Evolutionary conservation across 92 coral and sea anemone species (phyloP).

Genomic region (Epizoanthus ramosus): DNA sequence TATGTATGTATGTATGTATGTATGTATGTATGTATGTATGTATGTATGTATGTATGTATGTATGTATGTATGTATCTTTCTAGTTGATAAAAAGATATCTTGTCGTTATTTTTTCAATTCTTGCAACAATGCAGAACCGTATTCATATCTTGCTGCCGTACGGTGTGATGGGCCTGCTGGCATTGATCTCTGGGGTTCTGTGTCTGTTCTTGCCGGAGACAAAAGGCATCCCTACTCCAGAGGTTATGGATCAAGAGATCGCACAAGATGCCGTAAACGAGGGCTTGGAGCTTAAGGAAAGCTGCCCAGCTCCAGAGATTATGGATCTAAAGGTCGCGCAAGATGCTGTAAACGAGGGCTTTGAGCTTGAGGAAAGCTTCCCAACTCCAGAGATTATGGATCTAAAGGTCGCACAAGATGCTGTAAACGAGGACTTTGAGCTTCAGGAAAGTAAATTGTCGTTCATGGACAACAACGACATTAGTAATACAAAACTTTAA

Average conservation of each 20-base stretch:
- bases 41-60: too few relatives aligned
- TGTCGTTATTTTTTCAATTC: not conserved
- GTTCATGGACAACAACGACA: too few relatives aligned
- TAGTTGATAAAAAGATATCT: too few relatives aligned
- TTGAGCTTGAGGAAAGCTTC: not conserved
- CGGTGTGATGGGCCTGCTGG: conserved; percentile 17
- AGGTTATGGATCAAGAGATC: conserved; percentile 6
- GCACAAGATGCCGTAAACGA: not conserved
- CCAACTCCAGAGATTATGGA: conserved; percentile 12
- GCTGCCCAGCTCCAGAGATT: not conserved
- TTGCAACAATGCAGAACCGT: conserved; percentile 12
- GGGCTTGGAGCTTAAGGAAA: not conserved
- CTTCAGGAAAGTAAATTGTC: not conserved
- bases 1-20: too few relatives aligned
- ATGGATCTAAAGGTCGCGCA: conserved; percentile 4
- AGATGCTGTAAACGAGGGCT: not conserved
- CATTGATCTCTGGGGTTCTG: conserved; percentile 3
- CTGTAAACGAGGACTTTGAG: not conserved
- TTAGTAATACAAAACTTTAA: conserved; percentile 1
- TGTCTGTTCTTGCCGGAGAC: conserved; percentile 21
- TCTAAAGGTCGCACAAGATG: not conserved
- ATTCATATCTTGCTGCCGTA: conserved; percentile 20
- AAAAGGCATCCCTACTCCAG: conserved; percentile 11
- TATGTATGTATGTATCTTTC: too few relatives aligned
- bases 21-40: too few relatives aligned